phyloP scores from a whole-genome alignment of 2,888 invertebrate genomes.

The Lycophotia porphyrea region DNA sequence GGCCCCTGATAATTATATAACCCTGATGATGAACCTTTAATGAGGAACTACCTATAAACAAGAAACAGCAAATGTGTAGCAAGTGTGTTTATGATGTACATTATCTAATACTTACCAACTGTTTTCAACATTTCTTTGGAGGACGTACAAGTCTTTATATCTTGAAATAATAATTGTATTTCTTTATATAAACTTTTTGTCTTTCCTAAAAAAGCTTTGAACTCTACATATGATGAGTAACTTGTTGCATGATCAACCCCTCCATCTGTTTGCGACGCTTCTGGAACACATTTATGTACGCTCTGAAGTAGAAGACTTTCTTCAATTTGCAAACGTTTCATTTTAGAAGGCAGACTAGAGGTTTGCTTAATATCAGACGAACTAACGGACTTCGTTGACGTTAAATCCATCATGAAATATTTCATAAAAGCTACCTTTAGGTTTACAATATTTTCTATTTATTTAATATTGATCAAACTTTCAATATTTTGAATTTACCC shows the following conservation, averaged over 20 bases:
- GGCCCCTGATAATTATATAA: background rate
- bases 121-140: slow-evolving; percentile 71
- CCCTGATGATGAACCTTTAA: background rate
- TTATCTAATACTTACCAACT: slow-evolving; percentile 71
- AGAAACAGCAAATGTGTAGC: background rate
- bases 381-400: slow-evolving; percentile 39
- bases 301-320: slow-evolving; percentile 77
- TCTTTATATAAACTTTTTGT: slow-evolving; percentile 71
- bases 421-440: background rate
- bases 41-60: background rate
- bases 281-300: slow-evolving; percentile 43
- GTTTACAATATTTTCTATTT: background rate
- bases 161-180: slow-evolving; percentile 78
- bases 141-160: slow-evolving; percentile 75
- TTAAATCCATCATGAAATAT: slow-evolving; percentile 34
- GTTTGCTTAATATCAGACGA: slow-evolving; percentile 28
- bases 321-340: slow-evolving; percentile 83
- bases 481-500: slow-evolving; percentile 49
- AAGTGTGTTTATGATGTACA: background rate
- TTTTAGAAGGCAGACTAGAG: slow-evolving; percentile 70
- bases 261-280: slow-evolving; percentile 10
- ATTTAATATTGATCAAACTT: slow-evolving; percentile 61
- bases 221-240: slow-evolving; percentile 57
- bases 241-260: slow-evolving; percentile 11
- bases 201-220: slow-evolving; percentile 68